phyloP scores from a whole-genome alignment of 2,113 vertebrate genomes.

The Lamprotornis superbus region DNA sequence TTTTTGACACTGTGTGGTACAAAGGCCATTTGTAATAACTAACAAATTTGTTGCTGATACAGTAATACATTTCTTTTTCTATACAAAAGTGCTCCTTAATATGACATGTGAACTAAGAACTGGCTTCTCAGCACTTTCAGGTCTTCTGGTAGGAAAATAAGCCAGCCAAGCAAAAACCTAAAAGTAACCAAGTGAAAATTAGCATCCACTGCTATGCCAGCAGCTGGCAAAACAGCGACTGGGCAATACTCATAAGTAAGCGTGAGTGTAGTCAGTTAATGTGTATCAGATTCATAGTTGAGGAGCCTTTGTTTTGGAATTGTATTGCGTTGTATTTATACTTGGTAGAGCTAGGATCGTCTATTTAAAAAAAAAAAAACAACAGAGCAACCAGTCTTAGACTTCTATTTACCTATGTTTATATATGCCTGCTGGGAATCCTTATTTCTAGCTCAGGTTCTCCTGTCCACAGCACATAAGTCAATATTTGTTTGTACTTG shows the following conservation, averaged over 20 bases:
- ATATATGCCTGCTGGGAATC: constrained; percentile 47
- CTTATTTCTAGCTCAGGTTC: constrained; percentile 58
- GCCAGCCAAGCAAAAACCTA: constrained; percentile 8
- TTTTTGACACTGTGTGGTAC: constrained; percentile 61
- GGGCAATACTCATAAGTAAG: neutral
- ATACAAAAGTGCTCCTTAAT: constrained; percentile 61
- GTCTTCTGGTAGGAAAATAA: constrained; percentile 27
- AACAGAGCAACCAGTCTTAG: constrained; percentile 18
- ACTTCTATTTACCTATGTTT: constrained; percentile 36
- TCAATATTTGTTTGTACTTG: constrained; percentile 66
- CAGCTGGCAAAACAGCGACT: neutral
- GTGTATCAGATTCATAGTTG: neutral
- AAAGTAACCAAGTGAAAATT: neutral
- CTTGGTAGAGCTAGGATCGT: constrained; percentile 14
- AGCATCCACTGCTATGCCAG: neutral
- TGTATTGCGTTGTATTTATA: constrained; percentile 52
- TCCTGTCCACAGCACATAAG: constrained; percentile 51
- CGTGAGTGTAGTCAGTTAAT: neutral
- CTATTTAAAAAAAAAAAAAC: constrained; percentile 11
- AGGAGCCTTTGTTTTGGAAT: constrained; percentile 57
- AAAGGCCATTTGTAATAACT: constrained; percentile 51
- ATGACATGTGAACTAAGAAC: constrained; percentile 1
- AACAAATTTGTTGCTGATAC: constrained; percentile 40
- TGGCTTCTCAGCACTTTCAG: constrained; percentile 35
- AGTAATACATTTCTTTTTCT: constrained; percentile 43